Base-by-base conservation (phyloP, 2,888 invertebrate species). In the Rhagophthalmus giganteus region DNA sequence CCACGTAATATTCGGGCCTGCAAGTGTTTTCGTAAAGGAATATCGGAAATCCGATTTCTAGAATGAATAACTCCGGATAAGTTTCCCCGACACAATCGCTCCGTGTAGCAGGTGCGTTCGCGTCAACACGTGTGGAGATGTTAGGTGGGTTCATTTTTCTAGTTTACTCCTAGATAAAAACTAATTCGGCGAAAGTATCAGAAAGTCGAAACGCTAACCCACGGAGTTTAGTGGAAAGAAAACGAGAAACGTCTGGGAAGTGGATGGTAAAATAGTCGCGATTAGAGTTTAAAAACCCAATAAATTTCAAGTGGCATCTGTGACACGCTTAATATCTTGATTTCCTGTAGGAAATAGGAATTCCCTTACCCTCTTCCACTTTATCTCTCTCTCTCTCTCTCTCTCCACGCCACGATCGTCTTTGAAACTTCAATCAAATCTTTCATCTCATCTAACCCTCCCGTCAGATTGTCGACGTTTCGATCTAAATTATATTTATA, bases 271-370 rank as follows among this genome's bases (percentile, higher is more conserved):
- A 44, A 44, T 44, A 30, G 32, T 44, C 24, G 54, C 44, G 58
- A 58, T 58, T 56, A 57, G 44, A 44, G 48, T 58, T 61, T 62
- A 60, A 64, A 60, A 60, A 63, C 54, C 57, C 58, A 54, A 62
- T 63, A 64, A 64, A 64, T 64, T 60, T 57, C 57, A 54, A 60
- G 61, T 64, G 62, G 63, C 64, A 62, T 64, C 62, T 63, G 63
- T 56, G 62, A 62, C 59, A 59, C 58, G 55, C 40, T 58, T 61
- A 59, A 62, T 62, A 61, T 61, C 59, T 56, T 57, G 61, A 62
- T 63, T 61, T 63, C 59, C 60, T 53, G 37, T 44, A 51, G 57
- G 58, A 60, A 60, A 46, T 47, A 14, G 26, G 46, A 20, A 28
- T 35, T 32, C 20, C 38, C 26, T 13, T 26, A 24, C 47, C 16